phyloP scores from a whole-genome alignment of 1,140 invertebrate genomes.

The Sinonovacula constricta region DNA sequence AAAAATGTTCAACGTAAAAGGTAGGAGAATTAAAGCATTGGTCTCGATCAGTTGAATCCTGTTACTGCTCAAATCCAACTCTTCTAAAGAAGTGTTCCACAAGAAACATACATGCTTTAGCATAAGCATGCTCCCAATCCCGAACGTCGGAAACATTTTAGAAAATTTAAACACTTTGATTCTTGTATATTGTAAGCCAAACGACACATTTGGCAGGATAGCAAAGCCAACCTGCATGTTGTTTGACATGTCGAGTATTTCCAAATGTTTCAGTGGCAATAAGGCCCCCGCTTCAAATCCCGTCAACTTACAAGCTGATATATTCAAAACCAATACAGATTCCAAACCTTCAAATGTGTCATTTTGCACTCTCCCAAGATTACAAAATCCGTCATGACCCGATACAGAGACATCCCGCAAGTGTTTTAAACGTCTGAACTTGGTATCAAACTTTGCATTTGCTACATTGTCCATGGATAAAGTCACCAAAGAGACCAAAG shows the following conservation, averaged over 20 bases:
- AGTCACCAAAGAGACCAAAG: no score
- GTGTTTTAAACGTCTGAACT: not conserved
- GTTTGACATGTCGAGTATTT: constrained; percentile 37
- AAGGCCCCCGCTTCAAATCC: constrained; percentile 27
- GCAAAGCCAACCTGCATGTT: constrained; percentile 39
- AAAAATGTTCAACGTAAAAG: constrained; percentile 15
- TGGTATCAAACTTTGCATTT: not conserved
- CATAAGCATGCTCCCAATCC: constrained; percentile 4
- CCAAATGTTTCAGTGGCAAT: not conserved
- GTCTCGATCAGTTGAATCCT: constrained; percentile 1
- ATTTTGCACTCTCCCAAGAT: not conserved
- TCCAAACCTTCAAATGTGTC: not conserved
- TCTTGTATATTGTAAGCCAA: constrained; percentile 30
- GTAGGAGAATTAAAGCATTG: constrained; percentile 37
- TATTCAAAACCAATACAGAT: constrained; percentile 13
- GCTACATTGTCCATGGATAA: no score
- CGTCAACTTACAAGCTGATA: constrained; percentile 37
- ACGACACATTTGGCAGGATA: constrained; percentile 16
- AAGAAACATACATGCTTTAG: constrained; percentile 23
- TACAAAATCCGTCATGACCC: not conserved
- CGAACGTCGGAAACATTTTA: constrained; percentile 12
- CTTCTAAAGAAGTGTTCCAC: constrained; percentile 35
- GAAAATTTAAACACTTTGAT: constrained; percentile 25
- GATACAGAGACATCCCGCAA: not conserved
- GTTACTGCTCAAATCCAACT: not conserved